phyloP scores from a whole-genome alignment of 2,888 invertebrate species.

The Deroplatys truncata region DNA sequence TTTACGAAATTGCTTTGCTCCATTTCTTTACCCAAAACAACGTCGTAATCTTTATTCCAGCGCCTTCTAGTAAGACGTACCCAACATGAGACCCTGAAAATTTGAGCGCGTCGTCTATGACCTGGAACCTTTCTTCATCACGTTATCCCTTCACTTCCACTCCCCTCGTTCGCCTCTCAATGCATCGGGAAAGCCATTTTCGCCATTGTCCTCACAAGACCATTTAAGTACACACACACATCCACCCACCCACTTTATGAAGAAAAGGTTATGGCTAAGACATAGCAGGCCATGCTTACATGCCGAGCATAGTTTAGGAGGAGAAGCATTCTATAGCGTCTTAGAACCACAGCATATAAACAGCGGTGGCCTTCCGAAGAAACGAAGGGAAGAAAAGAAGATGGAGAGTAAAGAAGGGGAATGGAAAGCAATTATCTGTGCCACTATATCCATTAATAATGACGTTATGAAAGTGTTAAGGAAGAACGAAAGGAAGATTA shows the following conservation, averaged over 20 bases:
- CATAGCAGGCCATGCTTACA: neutral
- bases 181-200: conserved; percentile 21
- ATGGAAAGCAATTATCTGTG: neutral
- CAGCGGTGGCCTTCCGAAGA: neutral
- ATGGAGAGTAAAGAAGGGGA: neutral
- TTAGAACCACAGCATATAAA: neutral
- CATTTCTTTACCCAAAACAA: neutral
- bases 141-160: neutral
- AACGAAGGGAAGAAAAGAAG: neutral
- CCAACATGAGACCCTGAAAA: neutral
- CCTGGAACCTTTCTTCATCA: neutral
- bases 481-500: neutral
- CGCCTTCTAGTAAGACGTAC: neutral
- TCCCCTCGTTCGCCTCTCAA: conserved; percentile 4
- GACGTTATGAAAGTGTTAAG: neutral
- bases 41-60: neutral
- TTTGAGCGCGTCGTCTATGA: neutral
- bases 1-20: neutral
- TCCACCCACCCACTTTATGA: neutral
- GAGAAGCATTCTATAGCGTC: neutral
- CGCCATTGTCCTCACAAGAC: conserved; percentile 18
- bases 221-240: neutral
- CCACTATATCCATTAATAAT: neutral
- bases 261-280: conserved; percentile 19
- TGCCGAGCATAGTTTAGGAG: conserved; percentile 27